A percentile compares a stretch with the other conserved stretches of the same genome.
Evolutionary conservation across 2,113 vertebrate species (phyloP).

Genomic region (Prochilodus magdalenae): DNA sequence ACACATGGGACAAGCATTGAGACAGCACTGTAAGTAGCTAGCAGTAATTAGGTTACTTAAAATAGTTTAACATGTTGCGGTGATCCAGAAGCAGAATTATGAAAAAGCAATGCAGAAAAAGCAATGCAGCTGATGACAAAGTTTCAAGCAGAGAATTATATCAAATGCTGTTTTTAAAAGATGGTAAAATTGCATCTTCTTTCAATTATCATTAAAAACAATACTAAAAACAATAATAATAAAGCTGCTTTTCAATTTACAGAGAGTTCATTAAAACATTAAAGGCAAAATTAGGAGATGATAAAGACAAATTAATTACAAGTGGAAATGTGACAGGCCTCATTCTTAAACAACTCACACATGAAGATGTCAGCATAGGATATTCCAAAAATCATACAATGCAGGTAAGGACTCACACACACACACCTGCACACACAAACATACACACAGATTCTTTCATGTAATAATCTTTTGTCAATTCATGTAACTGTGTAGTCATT

Average conservation of each 20-base stretch:
- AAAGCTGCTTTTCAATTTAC: conserved; percentile 6
- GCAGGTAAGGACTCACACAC: not conserved
- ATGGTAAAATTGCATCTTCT: not conserved
- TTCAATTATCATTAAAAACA: not conserved
- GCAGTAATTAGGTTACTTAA: not conserved
- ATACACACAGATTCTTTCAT: not conserved
- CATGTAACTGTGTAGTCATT: too few species aligned
- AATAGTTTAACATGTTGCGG: not conserved
- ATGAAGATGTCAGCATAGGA: not conserved
- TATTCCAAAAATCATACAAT: not conserved
- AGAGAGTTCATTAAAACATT: too few species aligned
- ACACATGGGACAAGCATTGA: too few species aligned
- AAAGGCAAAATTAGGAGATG: too few species aligned
- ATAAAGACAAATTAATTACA: too few species aligned
- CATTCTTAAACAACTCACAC: not conserved
- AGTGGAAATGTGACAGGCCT: not conserved
- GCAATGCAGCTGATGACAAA: too few species aligned
- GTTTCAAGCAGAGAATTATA: too few species aligned
- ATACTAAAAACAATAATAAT: not conserved
- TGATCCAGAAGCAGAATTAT: not conserved
- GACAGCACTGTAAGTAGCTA: conserved; percentile 9
- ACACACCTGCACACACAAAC: not conserved
- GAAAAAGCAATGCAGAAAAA: too few species aligned
- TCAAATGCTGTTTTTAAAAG: too few species aligned
- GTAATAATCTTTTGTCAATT: too few species aligned